These are phyloP conservation scores for Maconellicoccus hirsutus DNA, from an alignment of 1,140 invertebrate species.

Conservation along the genomic window DNA sequence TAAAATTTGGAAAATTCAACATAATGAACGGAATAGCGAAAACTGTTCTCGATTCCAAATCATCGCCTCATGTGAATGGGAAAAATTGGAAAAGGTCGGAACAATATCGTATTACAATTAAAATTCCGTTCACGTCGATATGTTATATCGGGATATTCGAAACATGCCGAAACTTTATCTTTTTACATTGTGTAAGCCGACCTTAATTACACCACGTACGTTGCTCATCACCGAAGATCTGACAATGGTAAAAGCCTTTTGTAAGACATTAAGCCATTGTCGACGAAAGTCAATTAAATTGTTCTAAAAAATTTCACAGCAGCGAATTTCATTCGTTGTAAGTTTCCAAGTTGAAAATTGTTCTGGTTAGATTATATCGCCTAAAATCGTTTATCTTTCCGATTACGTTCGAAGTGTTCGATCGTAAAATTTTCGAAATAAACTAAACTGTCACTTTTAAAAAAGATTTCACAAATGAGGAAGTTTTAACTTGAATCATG, in stretches of 20 bases:
- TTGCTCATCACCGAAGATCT: not conserved
- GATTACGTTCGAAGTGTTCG: too few species aligned
- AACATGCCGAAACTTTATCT: not conserved
- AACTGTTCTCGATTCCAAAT: too few species aligned
- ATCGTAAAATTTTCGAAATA: too few species aligned
- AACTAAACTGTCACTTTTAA: not conserved
- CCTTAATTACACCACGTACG: not conserved
- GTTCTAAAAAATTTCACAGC: not conserved
- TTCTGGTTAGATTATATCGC: too few species aligned
- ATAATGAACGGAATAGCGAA: too few species aligned
- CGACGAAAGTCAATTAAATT: not conserved
- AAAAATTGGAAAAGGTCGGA: not conserved
- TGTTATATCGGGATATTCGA: not conserved
- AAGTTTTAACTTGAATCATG: not conserved
- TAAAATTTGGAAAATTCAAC: too few species aligned
- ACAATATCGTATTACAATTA: not conserved
- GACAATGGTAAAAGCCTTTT: not conserved
- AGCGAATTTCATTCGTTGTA: not conserved
- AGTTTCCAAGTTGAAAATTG: too few species aligned
- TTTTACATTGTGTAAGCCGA: not conserved
- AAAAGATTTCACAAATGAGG: slow-evolving; percentile 1
- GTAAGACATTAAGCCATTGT: not conserved
- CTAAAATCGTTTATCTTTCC: too few species aligned
- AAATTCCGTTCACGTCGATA: not conserved
- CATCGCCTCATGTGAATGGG: too few species aligned